Conservation (phyloP, 2,113 vertebrate species). For the Nothoprocta pentlandii region DNA sequence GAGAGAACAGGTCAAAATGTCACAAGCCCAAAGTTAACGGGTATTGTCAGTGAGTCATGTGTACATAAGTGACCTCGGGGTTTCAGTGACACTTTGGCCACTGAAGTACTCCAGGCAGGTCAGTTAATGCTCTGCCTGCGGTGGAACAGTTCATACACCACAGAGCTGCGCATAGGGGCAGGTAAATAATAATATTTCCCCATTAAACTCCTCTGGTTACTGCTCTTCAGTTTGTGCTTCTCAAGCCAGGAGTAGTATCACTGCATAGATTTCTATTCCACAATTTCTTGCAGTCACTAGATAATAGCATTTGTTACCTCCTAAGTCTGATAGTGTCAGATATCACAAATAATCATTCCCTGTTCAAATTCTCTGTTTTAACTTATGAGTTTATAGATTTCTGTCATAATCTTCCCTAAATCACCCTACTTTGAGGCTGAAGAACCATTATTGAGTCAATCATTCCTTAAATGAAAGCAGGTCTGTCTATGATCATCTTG, state of each 20-base stretch:
- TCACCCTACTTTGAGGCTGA: background rate
- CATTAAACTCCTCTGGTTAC: background rate
- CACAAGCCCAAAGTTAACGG: background rate
- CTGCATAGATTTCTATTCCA: background rate
- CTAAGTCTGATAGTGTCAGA: background rate
- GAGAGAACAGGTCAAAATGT: background rate
- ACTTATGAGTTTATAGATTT: background rate
- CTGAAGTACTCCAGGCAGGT: background rate
- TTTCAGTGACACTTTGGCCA: background rate
- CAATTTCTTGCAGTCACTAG: background rate
- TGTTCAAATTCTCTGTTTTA: background rate
- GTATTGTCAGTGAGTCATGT: background rate
- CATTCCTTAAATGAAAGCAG: background rate
- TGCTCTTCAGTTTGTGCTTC: background rate
- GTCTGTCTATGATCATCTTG: background rate
- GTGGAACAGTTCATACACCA: background rate
- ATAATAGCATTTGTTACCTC: background rate
- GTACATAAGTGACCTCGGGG: background rate
- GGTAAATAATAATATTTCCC: fast-evolving
- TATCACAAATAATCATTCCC: background rate
- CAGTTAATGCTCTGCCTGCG: background rate
- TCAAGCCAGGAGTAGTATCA: background rate
- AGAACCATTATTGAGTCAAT: background rate
- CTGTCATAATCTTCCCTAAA: background rate
- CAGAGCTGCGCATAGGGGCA: background rate